Evolutionary conservation across 2,888 invertebrate species (phyloP).

Genomic region (Agrypnus murinus): DNA sequence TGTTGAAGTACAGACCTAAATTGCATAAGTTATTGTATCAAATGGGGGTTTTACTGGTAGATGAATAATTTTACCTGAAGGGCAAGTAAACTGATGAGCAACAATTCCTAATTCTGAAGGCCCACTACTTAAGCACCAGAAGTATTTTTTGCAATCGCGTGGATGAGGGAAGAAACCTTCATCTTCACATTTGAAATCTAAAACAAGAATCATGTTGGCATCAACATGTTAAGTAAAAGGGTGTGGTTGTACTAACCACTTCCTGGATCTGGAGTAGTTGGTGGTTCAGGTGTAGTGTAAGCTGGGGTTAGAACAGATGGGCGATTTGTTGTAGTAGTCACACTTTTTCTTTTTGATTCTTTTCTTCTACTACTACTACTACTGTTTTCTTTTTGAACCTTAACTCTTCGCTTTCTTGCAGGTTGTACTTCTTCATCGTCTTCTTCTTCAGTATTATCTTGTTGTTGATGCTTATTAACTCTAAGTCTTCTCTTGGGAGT

Average conservation of each 20-base stretch:
- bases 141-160: constrained; percentile 94
- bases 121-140: constrained; percentile 94
- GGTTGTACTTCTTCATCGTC: constrained; percentile 20
- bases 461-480: constrained; percentile 56
- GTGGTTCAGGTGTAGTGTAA: constrained; percentile 85
- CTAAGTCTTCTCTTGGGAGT: constrained; percentile 10
- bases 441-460: constrained; percentile 31
- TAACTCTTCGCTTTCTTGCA: constrained; percentile 50
- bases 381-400: constrained; percentile 47
- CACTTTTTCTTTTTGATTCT: constrained; percentile 68
- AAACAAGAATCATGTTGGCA: constrained; percentile 56
- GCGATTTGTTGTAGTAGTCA: constrained; percentile 71
- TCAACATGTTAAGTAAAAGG: too few relatives aligned
- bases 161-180: constrained; percentile 96
- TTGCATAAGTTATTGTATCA: too few relatives aligned
- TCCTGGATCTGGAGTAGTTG: constrained; percentile 92
- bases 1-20: constrained; percentile 90
- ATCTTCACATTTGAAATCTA: constrained; percentile 93
- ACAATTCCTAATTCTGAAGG: constrained; percentile 92
- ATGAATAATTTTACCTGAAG: constrained; percentile 85
- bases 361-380: constrained; percentile 48
- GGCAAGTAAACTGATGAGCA: constrained; percentile 94
- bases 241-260: constrained; percentile 83
- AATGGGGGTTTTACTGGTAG: not conserved
- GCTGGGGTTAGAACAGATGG: constrained; percentile 68